A percentile compares a stretch with the other conserved stretches of the same genome.
Evolutionary conservation across 2,113 vertebrate species (phyloP).

Genomic region (Myanophis thanlyinensis): DNA sequence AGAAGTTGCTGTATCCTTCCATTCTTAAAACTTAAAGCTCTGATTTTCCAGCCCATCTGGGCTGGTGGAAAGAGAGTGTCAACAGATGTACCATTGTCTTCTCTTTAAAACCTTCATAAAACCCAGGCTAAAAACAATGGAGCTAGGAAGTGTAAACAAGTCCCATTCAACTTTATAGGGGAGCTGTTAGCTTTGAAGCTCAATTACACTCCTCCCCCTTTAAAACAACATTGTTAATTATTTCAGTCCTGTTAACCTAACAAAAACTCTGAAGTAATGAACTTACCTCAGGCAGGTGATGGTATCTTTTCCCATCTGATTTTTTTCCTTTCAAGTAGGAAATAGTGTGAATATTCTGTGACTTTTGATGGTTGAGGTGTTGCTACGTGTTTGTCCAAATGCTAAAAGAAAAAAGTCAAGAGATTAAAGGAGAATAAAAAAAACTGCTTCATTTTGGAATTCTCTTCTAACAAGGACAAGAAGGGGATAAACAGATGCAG

Average conservation of each 20-base stretch:
- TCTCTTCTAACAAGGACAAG: not conserved
- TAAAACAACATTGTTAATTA: slow-evolving; percentile 65
- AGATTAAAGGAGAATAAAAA: slow-evolving; percentile 52
- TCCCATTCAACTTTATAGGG: slow-evolving; percentile 67
- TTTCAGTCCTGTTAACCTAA: slow-evolving; percentile 44
- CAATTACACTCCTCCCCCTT: slow-evolving; percentile 60
- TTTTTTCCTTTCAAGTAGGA: slow-evolving; percentile 49
- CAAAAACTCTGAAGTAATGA: slow-evolving; percentile 59
- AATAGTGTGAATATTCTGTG: slow-evolving; percentile 53
- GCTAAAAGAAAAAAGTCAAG: slow-evolving; percentile 48
- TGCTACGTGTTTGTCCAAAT: slow-evolving; percentile 54
- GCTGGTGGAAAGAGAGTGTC: slow-evolving; percentile 64
- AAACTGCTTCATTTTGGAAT: slow-evolving; percentile 18
- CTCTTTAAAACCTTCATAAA: slow-evolving; percentile 65
- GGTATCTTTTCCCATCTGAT: slow-evolving; percentile 43
- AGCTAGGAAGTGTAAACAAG: slow-evolving; percentile 64
- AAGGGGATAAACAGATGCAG: not conserved
- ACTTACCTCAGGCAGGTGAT: slow-evolving; percentile 50
- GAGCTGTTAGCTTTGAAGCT: slow-evolving; percentile 71
- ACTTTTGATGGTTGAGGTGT: slow-evolving; percentile 43
- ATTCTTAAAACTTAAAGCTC: slow-evolving; percentile 52
- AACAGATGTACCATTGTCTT: slow-evolving; percentile 69
- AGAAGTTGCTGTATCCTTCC: slow-evolving; percentile 54
- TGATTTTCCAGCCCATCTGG: slow-evolving; percentile 63
- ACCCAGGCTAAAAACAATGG: slow-evolving; percentile 66